Conservation (phyloP, 1,140 invertebrate species). For the Ectropis grisescens region DNA sequence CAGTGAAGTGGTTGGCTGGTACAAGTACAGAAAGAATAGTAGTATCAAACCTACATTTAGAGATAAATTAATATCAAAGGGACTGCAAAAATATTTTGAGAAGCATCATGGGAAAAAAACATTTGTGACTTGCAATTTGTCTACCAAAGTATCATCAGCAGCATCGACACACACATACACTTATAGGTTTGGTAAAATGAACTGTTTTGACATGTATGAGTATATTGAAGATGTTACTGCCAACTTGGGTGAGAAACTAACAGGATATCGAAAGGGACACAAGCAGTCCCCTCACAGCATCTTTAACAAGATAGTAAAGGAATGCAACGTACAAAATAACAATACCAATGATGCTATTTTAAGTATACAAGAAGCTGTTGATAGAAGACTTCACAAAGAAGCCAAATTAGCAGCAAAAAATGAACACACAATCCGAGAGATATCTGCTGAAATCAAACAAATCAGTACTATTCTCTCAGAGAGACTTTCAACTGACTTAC, state of each 20-base stretch:
- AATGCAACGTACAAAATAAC: slow-evolving; percentile 49
- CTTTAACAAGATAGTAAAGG: slow-evolving; percentile 52
- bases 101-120: slow-evolving; percentile 50
- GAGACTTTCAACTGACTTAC: slow-evolving; percentile 39
- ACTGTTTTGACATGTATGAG: slow-evolving; percentile 59
- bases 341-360: slow-evolving; percentile 48
- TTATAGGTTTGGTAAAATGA: slow-evolving; percentile 69
- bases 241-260: slow-evolving; percentile 61
- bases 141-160: slow-evolving; percentile 45
- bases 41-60: slow-evolving; percentile 65
- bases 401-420: slow-evolving; percentile 52
- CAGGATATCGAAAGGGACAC: slow-evolving; percentile 47
- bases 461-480: slow-evolving; percentile 55
- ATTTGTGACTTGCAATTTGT: slow-evolving; percentile 71
- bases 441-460: slow-evolving; percentile 58
- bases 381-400: slow-evolving; percentile 46
- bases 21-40: slow-evolving; percentile 70
- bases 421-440: slow-evolving; percentile 48
- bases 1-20: slow-evolving; percentile 75
- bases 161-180: slow-evolving; percentile 72
- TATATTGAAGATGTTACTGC: slow-evolving; percentile 59
- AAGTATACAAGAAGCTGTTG: slow-evolving; percentile 52
- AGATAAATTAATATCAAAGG: slow-evolving; percentile 72
- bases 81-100: slow-evolving; percentile 70
- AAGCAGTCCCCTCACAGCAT: slow-evolving; percentile 35